Base-by-base conservation (phyloP, 2,888 invertebrate species). In the Drosophila atripex region DNA sequence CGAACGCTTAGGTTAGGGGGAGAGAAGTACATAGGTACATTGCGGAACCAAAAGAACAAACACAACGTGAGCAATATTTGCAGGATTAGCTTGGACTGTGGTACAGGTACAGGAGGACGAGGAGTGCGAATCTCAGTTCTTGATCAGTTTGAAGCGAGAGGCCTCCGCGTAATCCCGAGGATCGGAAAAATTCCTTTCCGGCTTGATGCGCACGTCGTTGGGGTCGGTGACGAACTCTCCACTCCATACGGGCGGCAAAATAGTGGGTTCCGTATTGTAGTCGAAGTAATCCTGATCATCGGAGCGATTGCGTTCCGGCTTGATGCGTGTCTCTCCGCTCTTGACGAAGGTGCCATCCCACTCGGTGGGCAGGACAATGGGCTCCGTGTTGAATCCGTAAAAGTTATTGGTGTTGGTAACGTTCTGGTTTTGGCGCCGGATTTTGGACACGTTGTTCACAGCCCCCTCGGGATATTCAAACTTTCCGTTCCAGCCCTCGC, bases 401-500 rank as follows among this genome's bases (percentile, higher is more conserved):
- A 91, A 91, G 54, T 91, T 90, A 14, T 80, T 86, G 12, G 90
- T 86, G 46, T 91, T 88, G 43, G 91, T 91, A 30, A 89, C 80
- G 64, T 89, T 89, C 56, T 90, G 90, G 74, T 91, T 91, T 30
- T 90, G 86, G 8, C 90, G 89, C 0, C 90, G 90, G 39, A 90
- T 84, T 77, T 89, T 89, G 14, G 90, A 90, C 1, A 90, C 90
- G 41, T 90, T 88, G 52, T 90, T 91, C 1, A 88, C 76, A 5
- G 85, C 75, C 1, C 90, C 91, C n/a, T 80, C 79, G 30, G 82
- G 82, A 69, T 89, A 90, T 1, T 86, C 70, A 57, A 92, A 92
- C 71, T 89, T 90, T 2, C 92, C 92, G 75, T 92, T 90, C 92
- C 92, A 92, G 43, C 92, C 92, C 75, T 91, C 91, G 68, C 90